Evolutionary conservation across 2,113 vertebrate species (phyloP), one percentile per base, ranked within the genome.

Genomic region (Cynocephalus volans): DNA sequence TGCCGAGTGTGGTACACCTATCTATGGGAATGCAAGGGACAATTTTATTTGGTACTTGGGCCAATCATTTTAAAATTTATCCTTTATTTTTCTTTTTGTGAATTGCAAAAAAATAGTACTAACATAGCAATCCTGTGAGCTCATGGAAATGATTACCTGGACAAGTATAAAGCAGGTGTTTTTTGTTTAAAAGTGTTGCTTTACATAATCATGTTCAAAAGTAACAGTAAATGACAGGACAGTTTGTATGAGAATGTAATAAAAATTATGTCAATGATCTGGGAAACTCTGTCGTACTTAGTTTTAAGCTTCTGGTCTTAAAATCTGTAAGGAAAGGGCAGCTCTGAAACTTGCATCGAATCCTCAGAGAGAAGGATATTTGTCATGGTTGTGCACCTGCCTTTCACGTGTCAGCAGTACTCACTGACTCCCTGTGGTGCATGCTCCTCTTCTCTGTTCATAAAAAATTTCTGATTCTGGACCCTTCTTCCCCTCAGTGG

Each of bases 401-500:
- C 56, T 73, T 69, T 65, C 60, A 19, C 18, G 41, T 41, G 41
- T 41, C 41, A 41, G 41, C 26, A 45, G 84, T 65, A 26, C 54
- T 72, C 87, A 58, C 24, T 28, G 76, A 94, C 31, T 60, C 33
- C 26, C 36, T 36, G 50, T 4, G 45, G 69, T 52, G 8, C 23
- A 21, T 15, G 90, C 14, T 90, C 28, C 13, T 36, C 10, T 36
- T 88, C 11, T 23, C 24, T 82, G 84, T 52, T 58, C 12, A 5
- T 85, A 36, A 95, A 77, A 65, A 23, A 28, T 18, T 9, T 1
- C 3, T 2, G 5, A 65, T 52, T 26, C 24, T 48, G 31, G 24
- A 0, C 2, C 10, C 2, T 6, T 8, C 36, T 17, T 4, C 3
- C 0, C 73, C 6, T 1, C 17, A 23, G 0, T 15, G 9, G 8